Conservation (phyloP, 2,113 vertebrate genomes). For the Scatophagus argus region DNA sequence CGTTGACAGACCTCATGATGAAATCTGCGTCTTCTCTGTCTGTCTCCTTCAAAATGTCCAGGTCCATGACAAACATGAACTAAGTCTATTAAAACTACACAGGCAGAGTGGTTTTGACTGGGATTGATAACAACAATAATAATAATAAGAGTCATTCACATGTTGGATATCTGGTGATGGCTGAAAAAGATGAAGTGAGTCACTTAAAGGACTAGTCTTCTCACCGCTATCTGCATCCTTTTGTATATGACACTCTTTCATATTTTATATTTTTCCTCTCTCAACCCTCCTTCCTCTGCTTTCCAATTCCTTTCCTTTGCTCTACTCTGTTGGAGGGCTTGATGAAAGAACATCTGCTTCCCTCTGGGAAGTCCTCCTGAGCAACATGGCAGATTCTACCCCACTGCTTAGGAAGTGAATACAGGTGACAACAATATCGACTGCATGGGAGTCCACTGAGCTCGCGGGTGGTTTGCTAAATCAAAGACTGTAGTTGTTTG, state of each 20-base stretch:
- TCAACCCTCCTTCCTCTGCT: conserved; percentile 26
- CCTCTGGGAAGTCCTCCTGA: conserved; percentile 64
- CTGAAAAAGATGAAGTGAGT: too few species aligned
- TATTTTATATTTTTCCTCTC: conserved; percentile 10
- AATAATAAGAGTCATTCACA: too few species aligned
- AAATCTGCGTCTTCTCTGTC: too few species aligned
- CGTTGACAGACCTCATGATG: too few species aligned
- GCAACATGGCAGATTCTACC: conserved; percentile 55
- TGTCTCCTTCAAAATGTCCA: too few species aligned
- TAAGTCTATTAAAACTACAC: too few species aligned
- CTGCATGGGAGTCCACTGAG: conserved; percentile 2
- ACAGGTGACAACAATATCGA: conserved; percentile 43
- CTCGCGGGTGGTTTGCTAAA: not conserved
- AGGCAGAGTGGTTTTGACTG: too few species aligned
- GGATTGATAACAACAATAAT: too few species aligned
- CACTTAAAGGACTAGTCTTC: too few species aligned
- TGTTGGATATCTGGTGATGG: too few species aligned
- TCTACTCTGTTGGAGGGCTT: conserved; percentile 54
- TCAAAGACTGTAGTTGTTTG: conserved; percentile 5
- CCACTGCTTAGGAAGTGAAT: conserved; percentile 46
- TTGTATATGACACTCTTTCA: conserved; percentile 25
- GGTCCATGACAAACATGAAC: too few species aligned
- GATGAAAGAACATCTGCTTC: conserved; percentile 72
- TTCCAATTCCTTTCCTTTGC: conserved; percentile 51
- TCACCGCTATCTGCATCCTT: too few species aligned